Evolutionary conservation across 2,113 vertebrate genomes (phyloP).

Genomic region (Octodon degus): DNA sequence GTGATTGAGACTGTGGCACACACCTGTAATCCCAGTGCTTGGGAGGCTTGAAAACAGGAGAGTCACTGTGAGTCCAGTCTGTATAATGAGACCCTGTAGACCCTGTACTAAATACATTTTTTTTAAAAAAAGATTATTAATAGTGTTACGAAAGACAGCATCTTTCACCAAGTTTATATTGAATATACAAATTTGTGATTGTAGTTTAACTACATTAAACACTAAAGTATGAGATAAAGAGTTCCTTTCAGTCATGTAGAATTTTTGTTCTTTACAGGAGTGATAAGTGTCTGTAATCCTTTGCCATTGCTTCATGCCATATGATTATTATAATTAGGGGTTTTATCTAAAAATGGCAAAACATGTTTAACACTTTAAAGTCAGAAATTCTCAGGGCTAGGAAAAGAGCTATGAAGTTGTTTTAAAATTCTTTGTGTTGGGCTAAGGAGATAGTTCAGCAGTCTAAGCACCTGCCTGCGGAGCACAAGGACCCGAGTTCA

Average conservation of each 20-base stretch:
- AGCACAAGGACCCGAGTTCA: too few relatives aligned
- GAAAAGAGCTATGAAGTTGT: background rate
- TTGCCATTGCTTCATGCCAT: background rate
- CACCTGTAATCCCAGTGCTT: too few relatives aligned
- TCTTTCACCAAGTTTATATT: slow-evolving; percentile 2
- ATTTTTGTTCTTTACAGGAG: slow-evolving; percentile 24
- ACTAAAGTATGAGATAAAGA: background rate
- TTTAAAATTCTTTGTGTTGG: background rate
- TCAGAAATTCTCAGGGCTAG: background rate
- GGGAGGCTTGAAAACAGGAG: too few relatives aligned
- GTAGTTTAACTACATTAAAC: background rate
- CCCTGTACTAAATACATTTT: too few relatives aligned
- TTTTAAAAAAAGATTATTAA: background rate
- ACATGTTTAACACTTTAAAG: slow-evolving; percentile 22
- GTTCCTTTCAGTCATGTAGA: background rate
- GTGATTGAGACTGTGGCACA: too few relatives aligned
- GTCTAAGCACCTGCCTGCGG: too few relatives aligned
- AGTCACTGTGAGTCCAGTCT: too few relatives aligned
- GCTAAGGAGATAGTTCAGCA: too few relatives aligned
- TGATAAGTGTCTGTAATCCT: background rate
- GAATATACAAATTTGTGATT: background rate
- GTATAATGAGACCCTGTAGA: too few relatives aligned
- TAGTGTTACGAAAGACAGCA: background rate
- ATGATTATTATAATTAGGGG: background rate
- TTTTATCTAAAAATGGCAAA: slow-evolving; percentile 9